Evolutionary conservation across 2,113 vertebrate species (phyloP), one percentile per base, ranked within the genome.

Genomic region (Galbula dea): DNA sequence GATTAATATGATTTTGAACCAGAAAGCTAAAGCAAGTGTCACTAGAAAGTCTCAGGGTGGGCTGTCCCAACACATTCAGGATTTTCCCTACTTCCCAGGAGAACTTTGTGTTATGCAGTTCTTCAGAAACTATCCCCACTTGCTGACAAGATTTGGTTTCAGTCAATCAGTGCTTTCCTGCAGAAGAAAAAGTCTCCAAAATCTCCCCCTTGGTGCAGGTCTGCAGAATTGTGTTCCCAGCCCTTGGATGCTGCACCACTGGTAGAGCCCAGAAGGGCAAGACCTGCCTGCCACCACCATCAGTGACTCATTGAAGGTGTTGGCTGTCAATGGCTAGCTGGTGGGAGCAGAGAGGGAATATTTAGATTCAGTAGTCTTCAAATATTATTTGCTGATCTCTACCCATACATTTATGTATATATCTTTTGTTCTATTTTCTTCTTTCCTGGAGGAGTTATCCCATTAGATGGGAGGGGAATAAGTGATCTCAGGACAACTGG

Each of bases 51-150:
- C 37, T 76, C 20, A 9, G 8, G 30, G 26, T 23, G 17, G 11
- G 3, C 4, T 59, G 20, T 48, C 36, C n/a, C 0, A 0, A n/a
- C 22, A 15, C 1, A 0, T 16, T 69, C 41, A 59, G 52, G n/a
- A 12, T 48, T 90, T 95, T 69, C 21, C n/a, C n/a, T n/a, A n/a
- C n/a, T n/a, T n/a, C 55, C 29, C 52, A 32, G 51, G 4, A 34
- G 16, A 29, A 13, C 20, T 88, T 62, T 86, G 45, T 51, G 61
- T 71, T 66, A 58, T 0, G 0, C 6, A 62, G 26, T 37, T 81
- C 41, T 58, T 77, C 61, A 88, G 65, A 95, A 90, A 48, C 9
- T 0, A 26, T 55, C 32, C 22, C 26, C 7, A 1, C 69, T 37
- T 26, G 7, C 0, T 0, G 77, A 17, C 4, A 49, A 66, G 41